phyloP scores from a whole-genome alignment of 2,797 vertebrate genomes.

The Adelosebastes latens region DNA sequence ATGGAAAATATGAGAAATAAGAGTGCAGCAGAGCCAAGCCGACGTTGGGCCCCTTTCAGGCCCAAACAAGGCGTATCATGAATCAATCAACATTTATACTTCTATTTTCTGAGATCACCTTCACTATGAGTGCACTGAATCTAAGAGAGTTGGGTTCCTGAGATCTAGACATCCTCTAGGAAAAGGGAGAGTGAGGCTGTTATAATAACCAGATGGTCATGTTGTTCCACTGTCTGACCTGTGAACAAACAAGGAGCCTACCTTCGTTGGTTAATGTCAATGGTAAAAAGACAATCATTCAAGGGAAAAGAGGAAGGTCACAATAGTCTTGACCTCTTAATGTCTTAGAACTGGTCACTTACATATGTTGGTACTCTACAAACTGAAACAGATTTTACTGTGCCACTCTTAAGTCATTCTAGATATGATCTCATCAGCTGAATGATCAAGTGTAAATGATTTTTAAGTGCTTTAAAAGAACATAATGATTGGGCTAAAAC shows the following conservation, averaged over 20 bases:
- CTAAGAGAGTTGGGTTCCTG: conserved; percentile 10
- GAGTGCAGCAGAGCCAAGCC: conserved; percentile 59
- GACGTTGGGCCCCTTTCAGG: conserved; percentile 53
- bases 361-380: not conserved
- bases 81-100: conserved; percentile 60
- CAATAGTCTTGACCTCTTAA: not conserved
- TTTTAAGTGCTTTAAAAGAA: not conserved
- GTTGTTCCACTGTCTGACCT: not conserved
- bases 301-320: not conserved
- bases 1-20: conserved; percentile 80
- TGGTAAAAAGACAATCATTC: not conserved
- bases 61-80: conserved; percentile 72
- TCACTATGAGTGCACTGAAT: conserved; percentile 29
- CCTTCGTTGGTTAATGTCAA: not conserved
- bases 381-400: not conserved
- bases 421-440: not conserved
- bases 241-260: not conserved
- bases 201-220: conserved; percentile 42
- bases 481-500: not conserved
- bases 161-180: conserved; percentile 16
- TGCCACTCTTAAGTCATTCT: not conserved
- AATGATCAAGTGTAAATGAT: not conserved
- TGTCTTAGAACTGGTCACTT: not conserved
- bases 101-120: conserved; percentile 61
- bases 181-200: conserved; percentile 24